Evolutionary conservation across 1,140 invertebrate genomes (phyloP), one percentile per base, ranked within the genome.

Genomic region (Macrobrachium rosenbergii): DNA sequence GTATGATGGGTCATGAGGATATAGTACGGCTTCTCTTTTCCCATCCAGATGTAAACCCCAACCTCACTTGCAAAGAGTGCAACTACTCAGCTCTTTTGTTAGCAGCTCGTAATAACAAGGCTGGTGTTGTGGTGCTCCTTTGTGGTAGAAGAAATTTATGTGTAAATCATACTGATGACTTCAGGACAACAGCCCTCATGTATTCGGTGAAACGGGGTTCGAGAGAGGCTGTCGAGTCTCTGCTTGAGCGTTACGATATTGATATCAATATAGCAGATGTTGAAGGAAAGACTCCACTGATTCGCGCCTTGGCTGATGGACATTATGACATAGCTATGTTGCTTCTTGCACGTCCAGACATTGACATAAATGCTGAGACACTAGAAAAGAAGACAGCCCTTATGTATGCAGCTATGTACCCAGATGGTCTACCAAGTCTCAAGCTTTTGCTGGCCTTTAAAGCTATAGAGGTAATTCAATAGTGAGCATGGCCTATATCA

Each of bases 401-500:
- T 12, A 90, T 90, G 89, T 90, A 90, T 62, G 84, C 87, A n/a
- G 83, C 87, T 8, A 86, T 83, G 67, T 88, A 69, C 60, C 89
- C 89, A 8, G 89, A 90, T 6, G 89, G 89, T n/a, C 62, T 90
- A 2, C 83, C 89, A 1, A 83, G 87, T n/a, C 84, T 90, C 63
- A 88, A 75, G 21, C 84, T 90, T 43, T 81, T 90, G 80, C 89
- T 90, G 69, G 87, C 87, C 60, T 83, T 82, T 63, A 78, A 83
- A 19, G 84, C 79, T 19, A 81, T 87, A 7, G 78, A 88, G 72
- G 89, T 90, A 21, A 82, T 63, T 43, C 43, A 79, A 52, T 63
- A 60, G 3, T 0, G 6, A 59, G 52, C 16, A 8, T 52, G 3
- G n/a, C 6, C 52, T 52, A 5, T 52, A 52, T 10, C 0, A 12